A percentile compares a stretch with the other conserved stretches of the same genome.
phyloP scores from a whole-genome alignment of 2,888 invertebrate genomes.

The Bedellia somnulentella region DNA sequence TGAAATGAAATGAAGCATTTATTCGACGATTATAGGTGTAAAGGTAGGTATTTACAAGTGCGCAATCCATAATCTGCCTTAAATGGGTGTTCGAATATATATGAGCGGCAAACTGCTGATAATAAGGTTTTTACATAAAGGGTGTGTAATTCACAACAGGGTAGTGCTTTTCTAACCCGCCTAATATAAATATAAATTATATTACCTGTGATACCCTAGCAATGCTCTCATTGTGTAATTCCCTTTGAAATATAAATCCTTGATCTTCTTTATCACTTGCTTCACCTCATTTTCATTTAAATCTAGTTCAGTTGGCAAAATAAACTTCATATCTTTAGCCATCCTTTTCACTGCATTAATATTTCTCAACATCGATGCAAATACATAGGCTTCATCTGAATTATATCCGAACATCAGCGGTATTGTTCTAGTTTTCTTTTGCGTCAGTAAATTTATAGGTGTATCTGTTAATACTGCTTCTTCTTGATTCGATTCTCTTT shows the following conservation, averaged over 20 bases:
- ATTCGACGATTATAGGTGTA: too few species aligned
- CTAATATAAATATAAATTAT: too few species aligned
- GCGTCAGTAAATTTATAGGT: conserved; percentile 23
- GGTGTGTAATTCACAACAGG: too few species aligned
- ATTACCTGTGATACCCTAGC: conserved; percentile 37
- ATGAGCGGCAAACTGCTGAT: too few species aligned
- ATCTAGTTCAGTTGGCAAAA: conserved; percentile 34
- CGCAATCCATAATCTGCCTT: too few species aligned
- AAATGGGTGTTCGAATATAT: too few species aligned
- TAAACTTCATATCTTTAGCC: conserved; percentile 15
- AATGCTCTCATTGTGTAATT: conserved; percentile 22
- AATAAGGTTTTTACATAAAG: too few species aligned
- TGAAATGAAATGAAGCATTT: too few species aligned
- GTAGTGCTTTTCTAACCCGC: too few species aligned
- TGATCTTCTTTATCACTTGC: conserved; percentile 21
- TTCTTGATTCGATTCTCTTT: conserved; percentile 28
- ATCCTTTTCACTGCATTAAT: conserved; percentile 18
- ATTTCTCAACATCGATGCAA: conserved; percentile 23
- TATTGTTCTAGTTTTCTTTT: conserved; percentile 18
- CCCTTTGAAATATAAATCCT: conserved; percentile 30
- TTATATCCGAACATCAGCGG: conserved; percentile 43
- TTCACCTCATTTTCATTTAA: conserved; percentile 22
- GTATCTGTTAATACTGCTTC: conserved; percentile 27
- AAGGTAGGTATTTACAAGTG: too few species aligned
- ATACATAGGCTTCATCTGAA: conserved; percentile 39